These are phyloP conservation scores for Pangasius krempfi DNA, from an alignment of 2,797 vertebrate genomes.

Conservation along the genomic window DNA sequence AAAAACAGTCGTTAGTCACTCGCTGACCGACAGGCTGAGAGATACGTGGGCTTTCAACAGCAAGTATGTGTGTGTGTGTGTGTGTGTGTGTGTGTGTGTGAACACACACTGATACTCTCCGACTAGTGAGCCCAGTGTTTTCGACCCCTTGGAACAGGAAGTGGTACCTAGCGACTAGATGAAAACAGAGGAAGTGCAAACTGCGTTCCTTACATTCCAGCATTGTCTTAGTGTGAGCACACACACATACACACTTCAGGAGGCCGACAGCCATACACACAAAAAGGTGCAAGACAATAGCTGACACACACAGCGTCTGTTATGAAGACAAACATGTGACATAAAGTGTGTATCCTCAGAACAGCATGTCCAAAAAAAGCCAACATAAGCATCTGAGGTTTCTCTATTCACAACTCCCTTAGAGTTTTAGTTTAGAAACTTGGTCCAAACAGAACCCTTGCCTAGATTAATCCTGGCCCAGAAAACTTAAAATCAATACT, in stretches of 20 bases:
- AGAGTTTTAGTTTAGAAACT: background rate
- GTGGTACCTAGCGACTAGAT: slow-evolving; percentile 74
- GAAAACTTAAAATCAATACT: too few relatives aligned
- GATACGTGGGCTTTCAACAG: background rate
- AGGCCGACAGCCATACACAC: background rate
- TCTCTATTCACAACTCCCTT: slow-evolving; percentile 7
- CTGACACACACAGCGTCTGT: slow-evolving; percentile 36
- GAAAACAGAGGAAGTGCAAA: slow-evolving; percentile 78
- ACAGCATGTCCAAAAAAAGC: slow-evolving; percentile 11
- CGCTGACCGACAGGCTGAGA: background rate
- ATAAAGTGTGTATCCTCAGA: slow-evolving; percentile 12
- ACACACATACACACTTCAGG: slow-evolving; percentile 30
- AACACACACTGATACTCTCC: slow-evolving; percentile 27
- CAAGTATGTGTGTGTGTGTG: slow-evolving; percentile 2
- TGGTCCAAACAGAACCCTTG: background rate
- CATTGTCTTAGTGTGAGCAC: slow-evolving; percentile 64
- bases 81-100: slow-evolving; percentile 25
- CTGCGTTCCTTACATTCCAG: slow-evolving; percentile 74
- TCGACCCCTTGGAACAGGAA: slow-evolving; percentile 72
- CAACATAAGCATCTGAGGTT: background rate
- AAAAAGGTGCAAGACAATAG: slow-evolving; percentile 51
- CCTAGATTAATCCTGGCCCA: background rate
- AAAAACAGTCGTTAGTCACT: slow-evolving; percentile 44
- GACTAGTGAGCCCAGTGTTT: slow-evolving; percentile 59
- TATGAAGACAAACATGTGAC: slow-evolving; percentile 30